Conservation (phyloP, 1,140 invertebrate species). For the Drosophila lacteicornis region DNA sequence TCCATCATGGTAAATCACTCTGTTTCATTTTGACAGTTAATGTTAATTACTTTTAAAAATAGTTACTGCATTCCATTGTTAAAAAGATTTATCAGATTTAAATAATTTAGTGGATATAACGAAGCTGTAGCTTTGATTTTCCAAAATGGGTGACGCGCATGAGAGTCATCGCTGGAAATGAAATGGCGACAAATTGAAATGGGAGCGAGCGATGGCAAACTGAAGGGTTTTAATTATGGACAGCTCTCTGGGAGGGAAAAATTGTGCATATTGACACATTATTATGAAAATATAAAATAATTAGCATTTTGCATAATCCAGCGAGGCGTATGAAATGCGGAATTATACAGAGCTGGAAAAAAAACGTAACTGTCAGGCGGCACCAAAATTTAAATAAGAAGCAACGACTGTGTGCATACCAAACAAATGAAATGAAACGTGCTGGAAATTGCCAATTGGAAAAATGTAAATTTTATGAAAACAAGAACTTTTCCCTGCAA, state of each 20-base stretch:
- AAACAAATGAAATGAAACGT: constrained; percentile 60
- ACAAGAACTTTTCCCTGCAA: constrained; percentile 28
- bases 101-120: constrained; percentile 30
- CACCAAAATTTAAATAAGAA: constrained; percentile 54
- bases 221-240: constrained; percentile 50
- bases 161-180: constrained; percentile 16
- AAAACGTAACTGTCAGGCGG: constrained; percentile 22
- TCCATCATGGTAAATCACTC: not conserved
- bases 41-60: constrained; percentile 13
- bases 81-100: constrained; percentile 43
- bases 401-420: constrained; percentile 6
- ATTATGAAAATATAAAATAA: constrained; percentile 75
- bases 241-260: constrained; percentile 8
- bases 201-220: not conserved
- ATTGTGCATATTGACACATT: constrained; percentile 69
- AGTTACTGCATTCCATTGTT: not conserved
- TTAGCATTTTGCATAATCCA: constrained; percentile 76
- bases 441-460: constrained; percentile 62
- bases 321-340: constrained; percentile 40
- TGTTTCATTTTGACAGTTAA: not conserved
- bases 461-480: constrained; percentile 63
- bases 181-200: constrained; percentile 48
- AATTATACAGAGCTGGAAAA: constrained; percentile 39
- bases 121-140: constrained; percentile 25
- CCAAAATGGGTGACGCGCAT: constrained; percentile 8